Base-by-base conservation (phyloP, 2,888 invertebrate species). In the Ichneumon xanthorius region DNA sequence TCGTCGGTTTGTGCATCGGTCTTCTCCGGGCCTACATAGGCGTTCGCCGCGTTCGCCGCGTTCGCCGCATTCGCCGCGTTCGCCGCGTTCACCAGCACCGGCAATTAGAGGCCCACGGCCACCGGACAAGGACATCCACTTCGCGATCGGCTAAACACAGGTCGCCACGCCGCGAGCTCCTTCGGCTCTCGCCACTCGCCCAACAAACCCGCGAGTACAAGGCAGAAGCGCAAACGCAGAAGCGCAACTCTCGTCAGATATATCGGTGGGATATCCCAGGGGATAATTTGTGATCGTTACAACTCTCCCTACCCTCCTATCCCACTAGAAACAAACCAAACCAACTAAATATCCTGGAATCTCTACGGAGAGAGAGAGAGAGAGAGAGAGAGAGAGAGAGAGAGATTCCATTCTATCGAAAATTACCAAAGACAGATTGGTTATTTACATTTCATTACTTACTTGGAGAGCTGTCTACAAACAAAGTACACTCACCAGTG, bases 121-220 rank as follows among this genome's bases (percentile, higher is more conserved):
- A 89, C 91, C 78, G 84, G 91, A 90, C 92, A 92, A 92, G 92
- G 92, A 92, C 92, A 92, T 92, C 92, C 92, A 92, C 88, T 92
- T 91, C 89, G 89, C 89, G 92, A 92, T 92, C 91, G 91, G 90
- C 91, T 92, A 92, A 92, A 92, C 91, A 90, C 90, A 90, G 91
- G 88, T 89, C 90, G 89, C 89, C 89, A 88, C 89, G 89, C 89
- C 90, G 90, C 89, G 90, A 82, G 82, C 73, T 65, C 65, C 26
- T 53, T 33, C 71, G 71, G 30, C 75, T 53, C 65, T 65, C 65
- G 65, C 63, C 61, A 61, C 45, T 58, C 58, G 33, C n/a, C 48
- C 75, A 75, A 63, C 75, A 58, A 58, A 58, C 26, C 61, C 61
- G 48, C 73, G 61, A 61, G 61, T 58, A 58, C 61, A 45, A 65